Evolutionary conservation across 1,140 invertebrate genomes (phyloP), one percentile per base, ranked within the genome.

Genomic region (Neodiprion pinetum): DNA sequence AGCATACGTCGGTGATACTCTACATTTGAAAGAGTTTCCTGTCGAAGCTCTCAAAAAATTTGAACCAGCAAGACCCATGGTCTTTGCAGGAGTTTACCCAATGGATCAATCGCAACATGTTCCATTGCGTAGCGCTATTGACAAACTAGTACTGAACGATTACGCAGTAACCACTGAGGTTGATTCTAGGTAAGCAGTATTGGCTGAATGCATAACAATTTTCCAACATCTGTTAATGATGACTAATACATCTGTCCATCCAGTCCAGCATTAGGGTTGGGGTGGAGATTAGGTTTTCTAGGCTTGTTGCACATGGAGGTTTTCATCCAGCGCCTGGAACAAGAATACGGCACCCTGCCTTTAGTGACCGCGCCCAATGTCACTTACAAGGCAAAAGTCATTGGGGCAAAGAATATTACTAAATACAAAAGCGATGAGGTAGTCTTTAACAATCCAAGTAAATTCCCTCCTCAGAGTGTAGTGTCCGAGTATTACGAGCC

Each of bases 271-370:
- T 88, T 99, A 68, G 98, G 98, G 12, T 94, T 96, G 86, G 98
- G 98, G 53, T 99, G 96, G 95, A 91, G 96, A 68, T 85, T 98
- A 49, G 98, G 97, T 7, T 99, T 99, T 87, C 89, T 99, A 7
- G 98, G 98, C 0, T 88, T 99, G 5, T 88, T 99, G 9, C 98
- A 99, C 85, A 93, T 99, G 91, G 98, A 99, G 87, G 97, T 99
- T 0, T 99, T 99, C 83, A 94, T 92, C 75, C 97, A 99, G 85
- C 89, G 98, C 28, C 88, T 99, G 28, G 93, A 99, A 80, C 97
- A 99, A 85, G 98, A 99, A 88, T 95, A 96, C 87, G 93, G 93
- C 80, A 93, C 96, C 9, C 92, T 96, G 82, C 93, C 97, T 2
- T 94, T 99, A 70, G 89, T 99, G 10, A 99, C 98, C 47, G 93